Base-by-base conservation (phyloP, 1,140 invertebrate genomes). In the Elysia chlorotica region DNA sequence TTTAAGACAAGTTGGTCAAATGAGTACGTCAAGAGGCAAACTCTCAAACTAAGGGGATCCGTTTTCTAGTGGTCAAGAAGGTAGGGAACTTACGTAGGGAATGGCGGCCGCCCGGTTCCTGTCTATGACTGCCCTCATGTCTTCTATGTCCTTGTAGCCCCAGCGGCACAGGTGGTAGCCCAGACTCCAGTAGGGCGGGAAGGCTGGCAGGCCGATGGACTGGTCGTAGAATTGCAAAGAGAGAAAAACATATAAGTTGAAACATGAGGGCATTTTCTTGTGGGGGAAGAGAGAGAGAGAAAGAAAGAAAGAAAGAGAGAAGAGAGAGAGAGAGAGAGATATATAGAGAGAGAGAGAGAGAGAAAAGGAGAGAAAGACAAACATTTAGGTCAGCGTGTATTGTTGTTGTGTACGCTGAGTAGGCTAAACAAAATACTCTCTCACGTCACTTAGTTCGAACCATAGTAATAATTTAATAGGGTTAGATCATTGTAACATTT, bases 161-260 rank as follows among this genome's bases (percentile, higher is more conserved):
- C 79, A 83, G 36, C 81, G 80, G 70, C 76, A 76, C 38, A 84
- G 75, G 37, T 83, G 82, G 63, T 78, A 85, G 10, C 83, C 83
- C 33, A 83, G 56, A 10, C 75, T 70, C 83, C 83, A 85, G 65
- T 85, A 85, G 0, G 83, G 81, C 1, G 83, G 83, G 73, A 85
- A 75, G 2, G 79, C 35, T 2, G 82, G 79, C 30, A 70, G 67
- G 3, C 83, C 83, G 23, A 84, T 67, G 33, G 78, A 75, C 82
- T 84, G 61, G 3, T 74, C n/a, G n/a, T n/a, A n/a, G n/a, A n/a
- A n/a, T n/a, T n/a, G n/a, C 53, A 37, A 59, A 74, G 0, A 31
- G 23, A 38, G n/a, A 54, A 56, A 53, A 30, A 19, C 38, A 0
- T 38, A 38, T 66, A 23, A 37, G 41, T 48, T 14, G 10, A 48